Percentiles rank a stretch among this genome's conserved stretches.
Evolutionary conservation across 2,797 vertebrate species (phyloP).

Genomic region (Trachops cirrhosus): DNA sequence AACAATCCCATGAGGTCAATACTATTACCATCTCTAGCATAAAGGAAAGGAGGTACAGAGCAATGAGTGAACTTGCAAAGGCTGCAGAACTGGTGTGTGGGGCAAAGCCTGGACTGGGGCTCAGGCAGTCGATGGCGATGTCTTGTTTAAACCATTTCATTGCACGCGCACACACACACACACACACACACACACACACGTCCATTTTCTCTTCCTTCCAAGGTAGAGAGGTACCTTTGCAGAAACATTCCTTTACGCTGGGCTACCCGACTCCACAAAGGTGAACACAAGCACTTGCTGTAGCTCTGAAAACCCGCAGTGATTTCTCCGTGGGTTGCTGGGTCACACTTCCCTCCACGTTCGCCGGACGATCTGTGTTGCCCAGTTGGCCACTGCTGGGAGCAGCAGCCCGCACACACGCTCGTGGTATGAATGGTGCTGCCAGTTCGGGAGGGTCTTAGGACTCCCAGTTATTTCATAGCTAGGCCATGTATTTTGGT

Average conservation of each 20-base stretch:
- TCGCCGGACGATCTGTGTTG: fast-evolving
- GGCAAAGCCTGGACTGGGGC: neutral
- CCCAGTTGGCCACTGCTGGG: fast-evolving
- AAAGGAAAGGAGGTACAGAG: neutral
- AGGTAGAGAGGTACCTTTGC: neutral
- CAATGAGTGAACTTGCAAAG: neutral
- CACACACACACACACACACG: neutral
- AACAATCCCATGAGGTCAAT: neutral
- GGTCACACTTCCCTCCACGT: neutral
- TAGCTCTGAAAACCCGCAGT: neutral
- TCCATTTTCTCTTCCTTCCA: neutral
- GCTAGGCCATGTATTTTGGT: neutral
- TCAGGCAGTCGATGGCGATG: no score
- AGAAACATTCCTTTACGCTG: neutral
- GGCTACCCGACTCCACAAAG: neutral
- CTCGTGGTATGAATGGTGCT: neutral
- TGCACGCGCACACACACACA: neutral
- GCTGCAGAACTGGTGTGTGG: no score
- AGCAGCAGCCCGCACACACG: neutral
- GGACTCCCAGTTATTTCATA: neutral
- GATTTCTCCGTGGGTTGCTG: neutral
- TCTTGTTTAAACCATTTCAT: neutral
- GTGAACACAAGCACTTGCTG: neutral
- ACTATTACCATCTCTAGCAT: neutral
- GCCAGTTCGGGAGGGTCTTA: neutral